phyloP scores from a whole-genome alignment of 1,140 invertebrate genomes.

The Oryzaephilus surinamensis region DNA sequence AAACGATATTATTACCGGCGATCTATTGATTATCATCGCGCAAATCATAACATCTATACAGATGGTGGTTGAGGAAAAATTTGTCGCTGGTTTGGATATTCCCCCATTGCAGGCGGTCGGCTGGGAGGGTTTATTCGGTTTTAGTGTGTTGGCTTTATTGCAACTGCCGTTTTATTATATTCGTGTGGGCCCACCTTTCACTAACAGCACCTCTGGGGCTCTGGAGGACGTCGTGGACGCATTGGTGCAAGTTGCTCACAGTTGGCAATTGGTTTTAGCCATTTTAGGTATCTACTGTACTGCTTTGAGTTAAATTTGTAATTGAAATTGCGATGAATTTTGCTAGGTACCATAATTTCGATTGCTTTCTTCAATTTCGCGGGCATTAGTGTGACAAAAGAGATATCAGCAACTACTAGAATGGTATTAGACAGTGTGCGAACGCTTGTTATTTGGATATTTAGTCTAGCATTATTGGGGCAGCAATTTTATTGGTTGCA shows the following conservation, averaged over 20 bases:
- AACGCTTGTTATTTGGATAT: conserved; percentile 80
- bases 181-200: conserved; percentile 60
- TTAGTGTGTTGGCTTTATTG: conserved; percentile 58
- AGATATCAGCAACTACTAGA: conserved; percentile 83
- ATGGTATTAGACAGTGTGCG: conserved; percentile 86
- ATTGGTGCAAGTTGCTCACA: conserved; percentile 68
- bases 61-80: conserved; percentile 94
- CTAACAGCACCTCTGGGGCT: conserved; percentile 61
- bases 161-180: conserved; percentile 82
- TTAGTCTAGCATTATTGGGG: conserved; percentile 64
- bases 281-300: conserved; percentile 56
- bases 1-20: conserved; percentile 84
- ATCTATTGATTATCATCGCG: conserved; percentile 83
- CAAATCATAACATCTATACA: conserved; percentile 84
- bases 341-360: conserved; percentile 80
- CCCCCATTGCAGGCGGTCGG: conserved; percentile 75
- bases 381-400: conserved; percentile 91
- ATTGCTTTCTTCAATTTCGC: conserved; percentile 97
- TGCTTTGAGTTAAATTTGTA: conserved; percentile 4
- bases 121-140: conserved; percentile 89
- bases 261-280: conserved; percentile 49
- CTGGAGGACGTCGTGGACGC: conserved; percentile 82
- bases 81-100: conserved; percentile 69
- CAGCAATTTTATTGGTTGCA: conserved; percentile 73
- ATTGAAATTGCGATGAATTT: too few relatives aligned